phyloP scores from a whole-genome alignment of 1,140 invertebrate genomes.

The Drosophila orosa region DNA sequence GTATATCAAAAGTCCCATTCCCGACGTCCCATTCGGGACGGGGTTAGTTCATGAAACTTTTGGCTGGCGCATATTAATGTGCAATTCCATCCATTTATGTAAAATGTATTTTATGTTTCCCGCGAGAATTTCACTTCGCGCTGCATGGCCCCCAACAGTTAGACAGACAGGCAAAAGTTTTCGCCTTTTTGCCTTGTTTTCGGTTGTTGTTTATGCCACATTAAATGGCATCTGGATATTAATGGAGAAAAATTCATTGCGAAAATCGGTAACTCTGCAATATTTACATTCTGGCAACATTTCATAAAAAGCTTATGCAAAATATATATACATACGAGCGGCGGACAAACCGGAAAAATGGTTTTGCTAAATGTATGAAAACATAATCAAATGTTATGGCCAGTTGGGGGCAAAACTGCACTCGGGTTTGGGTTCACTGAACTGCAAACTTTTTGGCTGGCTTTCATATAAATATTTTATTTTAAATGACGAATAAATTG shows the following conservation, averaged over 20 bases:
- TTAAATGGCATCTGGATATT: conserved; percentile 57
- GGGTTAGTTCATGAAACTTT: conserved; percentile 55
- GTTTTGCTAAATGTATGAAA: conserved; percentile 53
- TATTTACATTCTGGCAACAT: conserved; percentile 64
- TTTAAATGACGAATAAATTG: background rate
- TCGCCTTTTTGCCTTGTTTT: conserved; percentile 2
- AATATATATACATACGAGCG: conserved; percentile 5
- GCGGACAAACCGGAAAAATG: conserved; percentile 31
- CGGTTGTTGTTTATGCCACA: conserved; percentile 25
- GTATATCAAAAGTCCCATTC: conserved; percentile 17
- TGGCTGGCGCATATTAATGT: conserved; percentile 67
- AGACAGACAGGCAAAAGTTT: conserved; percentile 39
- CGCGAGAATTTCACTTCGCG: conserved; percentile 58
- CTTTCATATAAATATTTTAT: conserved; percentile 14
- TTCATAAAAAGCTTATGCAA: conserved; percentile 57
- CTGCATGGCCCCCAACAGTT: conserved; percentile 42
- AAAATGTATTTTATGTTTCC: conserved; percentile 77
- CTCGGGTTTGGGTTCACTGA: conserved; percentile 30
- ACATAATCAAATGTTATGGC: conserved; percentile 66
- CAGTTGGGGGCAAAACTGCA: conserved; percentile 35
- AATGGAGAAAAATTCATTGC: conserved; percentile 48
- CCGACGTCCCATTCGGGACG: background rate
- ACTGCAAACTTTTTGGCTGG: conserved; percentile 12
- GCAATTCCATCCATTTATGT: conserved; percentile 70
- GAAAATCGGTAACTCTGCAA: conserved; percentile 48